These are phyloP conservation scores for Murina feae DNA, from an alignment of 2,113 vertebrate species.

Conservation along the genomic window DNA sequence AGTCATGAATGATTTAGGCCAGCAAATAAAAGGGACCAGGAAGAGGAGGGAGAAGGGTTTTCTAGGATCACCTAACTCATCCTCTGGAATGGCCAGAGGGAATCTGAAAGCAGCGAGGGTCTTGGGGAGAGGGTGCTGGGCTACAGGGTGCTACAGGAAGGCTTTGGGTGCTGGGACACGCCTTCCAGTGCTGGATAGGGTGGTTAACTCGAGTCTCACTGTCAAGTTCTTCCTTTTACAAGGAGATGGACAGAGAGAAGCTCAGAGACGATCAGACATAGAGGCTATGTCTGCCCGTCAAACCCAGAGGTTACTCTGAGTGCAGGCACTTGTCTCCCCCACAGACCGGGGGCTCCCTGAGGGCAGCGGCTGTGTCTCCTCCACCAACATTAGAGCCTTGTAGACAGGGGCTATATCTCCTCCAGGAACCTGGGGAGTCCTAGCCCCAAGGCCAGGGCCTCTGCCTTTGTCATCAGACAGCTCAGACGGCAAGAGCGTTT, in stretches of 20 bases:
- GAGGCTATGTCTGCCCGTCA: background rate
- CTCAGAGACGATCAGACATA: background rate
- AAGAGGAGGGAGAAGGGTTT: constrained; percentile 50
- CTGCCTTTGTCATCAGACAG: background rate
- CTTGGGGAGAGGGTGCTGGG: background rate
- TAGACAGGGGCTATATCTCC: background rate
- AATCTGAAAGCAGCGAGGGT: background rate
- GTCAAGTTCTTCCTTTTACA: background rate
- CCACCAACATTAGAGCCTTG: background rate
- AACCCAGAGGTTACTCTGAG: background rate
- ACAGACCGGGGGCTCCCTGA: background rate
- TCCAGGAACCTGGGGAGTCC: background rate
- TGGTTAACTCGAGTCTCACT: background rate
- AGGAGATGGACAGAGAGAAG: background rate
- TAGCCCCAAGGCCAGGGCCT: background rate
- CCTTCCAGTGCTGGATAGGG: background rate
- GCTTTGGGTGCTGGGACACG: background rate
- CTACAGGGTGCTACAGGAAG: background rate
- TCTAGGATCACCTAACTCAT: background rate
- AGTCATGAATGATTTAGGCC: constrained; percentile 80
- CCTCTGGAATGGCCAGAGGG: background rate
- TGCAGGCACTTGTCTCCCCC: background rate
- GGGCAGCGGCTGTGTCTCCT: background rate
- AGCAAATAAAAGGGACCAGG: constrained; percentile 76
- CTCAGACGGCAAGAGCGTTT: no score